These are phyloP conservation scores for Etia nguti DNA, from an alignment of 2,113 vertebrate species.

Conservation along the genomic window DNA sequence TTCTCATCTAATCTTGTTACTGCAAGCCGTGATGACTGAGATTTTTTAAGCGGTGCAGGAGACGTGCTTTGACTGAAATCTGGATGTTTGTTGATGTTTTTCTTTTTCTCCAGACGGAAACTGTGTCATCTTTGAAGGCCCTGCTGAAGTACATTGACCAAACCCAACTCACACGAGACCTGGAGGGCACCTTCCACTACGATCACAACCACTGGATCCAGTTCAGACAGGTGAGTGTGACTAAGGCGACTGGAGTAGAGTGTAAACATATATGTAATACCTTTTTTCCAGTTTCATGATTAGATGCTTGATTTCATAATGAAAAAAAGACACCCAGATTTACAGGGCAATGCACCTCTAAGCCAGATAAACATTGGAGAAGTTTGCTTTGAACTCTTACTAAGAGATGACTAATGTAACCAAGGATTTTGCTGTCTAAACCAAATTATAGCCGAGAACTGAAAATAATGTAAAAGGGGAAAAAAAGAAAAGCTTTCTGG, in stretches of 20 bases:
- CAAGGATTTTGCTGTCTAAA: neutral
- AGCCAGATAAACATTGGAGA: neutral
- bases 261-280: neutral
- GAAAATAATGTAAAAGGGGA: neutral
- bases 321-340: neutral
- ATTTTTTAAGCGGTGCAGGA: neutral
- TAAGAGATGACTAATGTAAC: neutral
- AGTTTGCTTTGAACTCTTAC: neutral
- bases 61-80: neutral
- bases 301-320: neutral
- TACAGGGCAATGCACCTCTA: neutral
- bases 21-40: neutral
- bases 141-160: constrained; percentile 77
- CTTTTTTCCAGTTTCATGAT: neutral
- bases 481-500: neutral
- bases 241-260: neutral
- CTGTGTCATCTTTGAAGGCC: constrained; percentile 76
- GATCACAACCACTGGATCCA: constrained; percentile 79
- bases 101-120: constrained; percentile 71
- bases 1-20: neutral
- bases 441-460: neutral
- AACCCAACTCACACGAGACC: constrained; percentile 76
- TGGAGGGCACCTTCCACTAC: constrained; percentile 77
- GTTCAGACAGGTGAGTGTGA: constrained; percentile 74
- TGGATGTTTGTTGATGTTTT: neutral